These are phyloP conservation scores for Halocynthia roretzi DNA, from an alignment of 23 tunicate species.

Conservation along the genomic window DNA sequence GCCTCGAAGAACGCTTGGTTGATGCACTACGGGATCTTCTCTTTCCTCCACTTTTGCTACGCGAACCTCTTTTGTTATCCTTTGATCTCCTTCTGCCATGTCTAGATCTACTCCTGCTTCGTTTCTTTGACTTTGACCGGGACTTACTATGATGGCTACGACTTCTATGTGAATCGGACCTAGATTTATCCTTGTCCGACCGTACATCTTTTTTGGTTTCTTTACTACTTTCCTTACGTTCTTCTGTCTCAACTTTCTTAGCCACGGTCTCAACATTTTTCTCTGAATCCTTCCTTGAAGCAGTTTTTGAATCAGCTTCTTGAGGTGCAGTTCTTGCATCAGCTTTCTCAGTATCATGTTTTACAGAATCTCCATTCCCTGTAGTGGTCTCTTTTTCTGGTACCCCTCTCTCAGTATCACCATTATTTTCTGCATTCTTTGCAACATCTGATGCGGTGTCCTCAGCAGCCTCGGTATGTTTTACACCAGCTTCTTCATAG, in stretches of 20 bases:
- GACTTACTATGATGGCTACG: not conserved
- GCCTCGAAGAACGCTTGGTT: too few relatives aligned
- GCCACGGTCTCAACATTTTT: not conserved
- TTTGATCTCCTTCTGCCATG: conserved; percentile 34
- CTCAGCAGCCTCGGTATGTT: not conserved
- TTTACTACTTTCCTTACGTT: not conserved
- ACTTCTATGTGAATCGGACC: not conserved
- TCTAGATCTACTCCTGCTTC: conserved; percentile 15
- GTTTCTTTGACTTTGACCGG: conserved; percentile 4
- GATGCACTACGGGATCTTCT: conserved; percentile 27
- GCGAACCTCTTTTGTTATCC: conserved; percentile 14
- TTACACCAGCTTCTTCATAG: conserved; percentile 5
- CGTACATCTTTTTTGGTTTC: not conserved
- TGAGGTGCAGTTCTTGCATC: not conserved
- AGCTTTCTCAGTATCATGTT: not conserved
- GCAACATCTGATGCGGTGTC: not conserved
- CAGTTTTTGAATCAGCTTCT: not conserved
- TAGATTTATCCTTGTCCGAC: not conserved
- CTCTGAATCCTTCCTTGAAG: not conserved
- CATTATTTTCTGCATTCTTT: not conserved
- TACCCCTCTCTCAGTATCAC: not conserved
- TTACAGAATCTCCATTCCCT: conserved; percentile 6
- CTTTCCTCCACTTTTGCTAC: conserved; percentile 7
- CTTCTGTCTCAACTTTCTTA: not conserved
- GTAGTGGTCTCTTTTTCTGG: conserved; percentile 10